Conservation (phyloP, 2,888 invertebrate genomes). For the Podabrus alpinus region DNA sequence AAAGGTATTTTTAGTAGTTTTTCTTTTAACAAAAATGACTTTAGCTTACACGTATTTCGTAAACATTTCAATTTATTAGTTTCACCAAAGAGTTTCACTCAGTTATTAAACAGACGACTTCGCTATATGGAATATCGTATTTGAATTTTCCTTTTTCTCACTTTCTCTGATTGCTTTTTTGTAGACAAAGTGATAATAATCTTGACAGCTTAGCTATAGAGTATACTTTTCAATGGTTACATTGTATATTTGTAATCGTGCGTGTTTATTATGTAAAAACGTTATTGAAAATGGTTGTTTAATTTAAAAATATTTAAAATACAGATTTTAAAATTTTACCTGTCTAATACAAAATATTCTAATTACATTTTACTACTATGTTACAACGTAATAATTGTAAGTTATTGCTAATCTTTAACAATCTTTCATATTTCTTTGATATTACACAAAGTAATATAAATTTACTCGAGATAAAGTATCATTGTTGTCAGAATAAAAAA, state of each 20-base stretch:
- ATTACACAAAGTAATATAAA: neutral
- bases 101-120: neutral
- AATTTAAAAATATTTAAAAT: neutral
- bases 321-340: neutral
- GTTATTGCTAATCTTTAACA: neutral
- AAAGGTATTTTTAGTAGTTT: neutral
- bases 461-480: slow-evolving; percentile 1
- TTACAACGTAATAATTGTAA: neutral
- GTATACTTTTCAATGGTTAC: neutral
- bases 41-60: neutral
- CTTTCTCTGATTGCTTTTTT: neutral
- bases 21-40: neutral
- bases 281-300: neutral
- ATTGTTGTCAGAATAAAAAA: neutral
- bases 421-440: neutral
- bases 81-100: too few relatives aligned
- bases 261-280: neutral
- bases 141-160: neutral
- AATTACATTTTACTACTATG: neutral
- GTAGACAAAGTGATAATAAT: neutral
- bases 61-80: neutral
- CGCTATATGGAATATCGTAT: neutral
- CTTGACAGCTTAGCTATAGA: neutral
- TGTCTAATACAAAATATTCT: neutral
- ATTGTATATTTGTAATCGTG: neutral